phyloP scores from a whole-genome alignment of 2,113 vertebrate species.

The Danionella cerebrum region DNA sequence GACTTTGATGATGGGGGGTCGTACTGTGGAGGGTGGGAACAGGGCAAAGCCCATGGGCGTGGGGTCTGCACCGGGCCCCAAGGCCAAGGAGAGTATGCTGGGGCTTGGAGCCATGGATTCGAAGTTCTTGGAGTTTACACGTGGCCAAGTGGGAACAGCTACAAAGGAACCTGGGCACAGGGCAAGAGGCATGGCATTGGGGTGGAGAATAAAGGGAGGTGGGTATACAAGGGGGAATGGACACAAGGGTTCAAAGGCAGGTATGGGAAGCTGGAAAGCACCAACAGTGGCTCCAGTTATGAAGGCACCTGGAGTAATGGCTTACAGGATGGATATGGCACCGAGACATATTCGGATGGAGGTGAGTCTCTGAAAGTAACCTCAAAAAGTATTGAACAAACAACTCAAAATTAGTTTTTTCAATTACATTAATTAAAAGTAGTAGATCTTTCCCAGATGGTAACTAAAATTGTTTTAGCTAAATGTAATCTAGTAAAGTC shows the following conservation, averaged over 20 bases:
- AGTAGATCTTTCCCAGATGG: too few relatives aligned
- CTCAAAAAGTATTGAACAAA: too few relatives aligned
- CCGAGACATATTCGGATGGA: conserved; percentile 96
- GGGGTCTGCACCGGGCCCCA: conserved; percentile 97
- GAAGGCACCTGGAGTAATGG: conserved; percentile 98
- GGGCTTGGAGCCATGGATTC: conserved; percentile 96
- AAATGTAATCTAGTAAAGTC: too few relatives aligned
- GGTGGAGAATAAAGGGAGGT: conserved; percentile 95
- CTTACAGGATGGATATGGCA: conserved; percentile 95
- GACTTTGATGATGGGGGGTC: conserved; percentile 99
- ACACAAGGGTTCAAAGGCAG: conserved; percentile 97
- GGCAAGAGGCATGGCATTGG: conserved; percentile 95
- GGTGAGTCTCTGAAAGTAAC: conserved; percentile 63
- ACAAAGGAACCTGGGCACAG: conserved; percentile 96
- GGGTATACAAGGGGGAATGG: conserved; percentile 97
- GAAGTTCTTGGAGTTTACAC: conserved; percentile 97
- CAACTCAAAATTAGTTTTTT: too few relatives aligned
- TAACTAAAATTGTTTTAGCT: too few relatives aligned
- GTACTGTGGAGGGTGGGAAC: conserved; percentile 99
- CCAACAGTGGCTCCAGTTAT: conserved; percentile 84
- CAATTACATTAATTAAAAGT: too few relatives aligned
- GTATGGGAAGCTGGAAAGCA: conserved; percentile 94
- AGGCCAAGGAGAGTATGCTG: conserved; percentile 95
- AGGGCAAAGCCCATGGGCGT: conserved; percentile 95
- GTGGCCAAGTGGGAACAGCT: conserved; percentile 96